Conservation (phyloP, 1,140 invertebrate genomes). For the Drosophila arawakana region DNA sequence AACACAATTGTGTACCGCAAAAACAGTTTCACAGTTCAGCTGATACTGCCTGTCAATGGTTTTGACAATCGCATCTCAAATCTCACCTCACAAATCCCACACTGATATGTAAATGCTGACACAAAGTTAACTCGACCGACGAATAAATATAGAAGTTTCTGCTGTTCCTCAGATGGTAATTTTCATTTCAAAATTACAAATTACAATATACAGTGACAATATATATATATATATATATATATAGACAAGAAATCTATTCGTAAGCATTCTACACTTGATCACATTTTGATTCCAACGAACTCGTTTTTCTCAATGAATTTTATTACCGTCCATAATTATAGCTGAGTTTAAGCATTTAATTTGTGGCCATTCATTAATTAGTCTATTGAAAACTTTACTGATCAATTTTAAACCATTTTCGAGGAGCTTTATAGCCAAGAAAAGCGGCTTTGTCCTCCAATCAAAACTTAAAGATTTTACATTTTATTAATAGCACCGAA, state of each 20-base stretch:
- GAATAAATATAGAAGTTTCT: slow-evolving; percentile 4
- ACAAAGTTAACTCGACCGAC: slow-evolving; percentile 13
- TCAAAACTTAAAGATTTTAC: slow-evolving; percentile 67
- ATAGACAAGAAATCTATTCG: too few relatives aligned
- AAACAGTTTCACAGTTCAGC: slow-evolving; percentile 24
- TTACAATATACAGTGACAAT: too few relatives aligned
- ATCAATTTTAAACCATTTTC: neutral
- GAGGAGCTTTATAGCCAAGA: neutral
- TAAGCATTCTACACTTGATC: neutral
- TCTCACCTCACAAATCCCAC: slow-evolving; percentile 18
- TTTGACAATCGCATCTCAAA: slow-evolving; percentile 35
- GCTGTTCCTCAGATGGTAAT: neutral
- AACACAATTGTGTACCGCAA: slow-evolving; percentile 11
- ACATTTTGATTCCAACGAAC: neutral
- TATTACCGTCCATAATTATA: slow-evolving; percentile 3
- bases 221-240: too few relatives aligned
- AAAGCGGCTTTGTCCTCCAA: slow-evolving; percentile 62
- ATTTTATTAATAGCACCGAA: slow-evolving; percentile 10
- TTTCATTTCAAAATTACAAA: too few relatives aligned
- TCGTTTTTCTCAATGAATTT: neutral
- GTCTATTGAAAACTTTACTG: neutral
- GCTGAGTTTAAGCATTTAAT: slow-evolving; percentile 10
- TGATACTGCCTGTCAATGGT: slow-evolving; percentile 33
- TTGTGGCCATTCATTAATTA: slow-evolving; percentile 10
- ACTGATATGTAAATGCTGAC: slow-evolving; percentile 16